Conservation (phyloP, 1,140 invertebrate genomes). For the Ostrea edulis region DNA sequence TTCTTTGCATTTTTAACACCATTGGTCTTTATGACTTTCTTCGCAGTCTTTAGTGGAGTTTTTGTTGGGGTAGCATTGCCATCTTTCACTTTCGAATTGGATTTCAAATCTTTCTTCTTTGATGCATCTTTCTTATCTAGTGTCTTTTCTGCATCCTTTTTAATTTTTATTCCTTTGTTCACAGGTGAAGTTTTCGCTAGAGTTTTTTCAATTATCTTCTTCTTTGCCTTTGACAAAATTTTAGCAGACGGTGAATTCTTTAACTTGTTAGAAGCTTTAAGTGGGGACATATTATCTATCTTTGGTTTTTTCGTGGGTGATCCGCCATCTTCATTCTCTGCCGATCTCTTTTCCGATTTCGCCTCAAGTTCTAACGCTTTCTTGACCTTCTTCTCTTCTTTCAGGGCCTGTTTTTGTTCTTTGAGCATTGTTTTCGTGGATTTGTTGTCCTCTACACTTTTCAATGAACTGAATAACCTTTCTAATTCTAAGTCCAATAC, state of each 20-base stretch:
- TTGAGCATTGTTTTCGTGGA: slow-evolving; percentile 54
- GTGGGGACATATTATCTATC: background rate
- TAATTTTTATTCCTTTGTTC: background rate
- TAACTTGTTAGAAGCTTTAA: background rate
- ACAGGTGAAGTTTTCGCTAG: slow-evolving; percentile 11
- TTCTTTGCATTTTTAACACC: slow-evolving; percentile 32
- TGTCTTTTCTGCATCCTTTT: background rate
- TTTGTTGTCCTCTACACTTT: slow-evolving; percentile 58
- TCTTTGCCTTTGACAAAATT: slow-evolving; percentile 5
- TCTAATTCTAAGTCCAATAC: slow-evolving; percentile 57
- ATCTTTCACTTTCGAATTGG: background rate
- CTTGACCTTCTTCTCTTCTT: slow-evolving; percentile 28
- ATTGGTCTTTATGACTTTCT: slow-evolving; percentile 23
- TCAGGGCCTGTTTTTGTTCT: slow-evolving; percentile 23
- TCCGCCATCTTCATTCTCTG: background rate
- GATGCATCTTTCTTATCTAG: background rate
- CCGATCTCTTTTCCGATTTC: background rate
- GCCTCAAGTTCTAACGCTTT: background rate
- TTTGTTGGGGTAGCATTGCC: background rate
- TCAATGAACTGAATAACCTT: slow-evolving; percentile 55
- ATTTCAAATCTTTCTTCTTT: background rate
- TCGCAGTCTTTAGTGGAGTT: slow-evolving; percentile 10
- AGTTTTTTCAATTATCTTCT: slow-evolving; percentile 1
- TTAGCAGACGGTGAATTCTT: slow-evolving; percentile 33
- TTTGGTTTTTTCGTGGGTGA: slow-evolving; percentile 22